phyloP scores from a whole-genome alignment of 2,797 vertebrate genomes.

The Cynopterus sphinx region DNA sequence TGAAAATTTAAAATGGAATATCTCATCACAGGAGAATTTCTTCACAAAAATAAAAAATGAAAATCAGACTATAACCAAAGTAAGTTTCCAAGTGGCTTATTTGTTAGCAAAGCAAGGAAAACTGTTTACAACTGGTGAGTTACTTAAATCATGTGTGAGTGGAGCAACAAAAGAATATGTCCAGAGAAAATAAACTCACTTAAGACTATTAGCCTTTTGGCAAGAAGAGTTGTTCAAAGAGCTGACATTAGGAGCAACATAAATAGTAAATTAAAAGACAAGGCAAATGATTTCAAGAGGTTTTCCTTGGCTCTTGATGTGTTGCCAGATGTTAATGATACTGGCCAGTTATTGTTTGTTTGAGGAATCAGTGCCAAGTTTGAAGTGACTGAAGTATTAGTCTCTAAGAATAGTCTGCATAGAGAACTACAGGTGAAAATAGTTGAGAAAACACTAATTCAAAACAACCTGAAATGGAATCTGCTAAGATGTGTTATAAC shows the following conservation, averaged over 20 bases:
- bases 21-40: constrained; percentile 60
- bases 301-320: constrained; percentile 71
- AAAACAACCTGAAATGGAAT: neutral
- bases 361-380: constrained; percentile 41
- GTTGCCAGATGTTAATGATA: constrained; percentile 69
- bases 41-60: constrained; percentile 58
- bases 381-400: constrained; percentile 42
- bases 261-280: constrained; percentile 69
- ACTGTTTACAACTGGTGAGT: constrained; percentile 61
- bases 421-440: neutral
- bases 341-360: constrained; percentile 63
- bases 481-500: neutral
- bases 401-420: neutral
- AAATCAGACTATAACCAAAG: constrained; percentile 45
- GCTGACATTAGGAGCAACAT: constrained; percentile 54
- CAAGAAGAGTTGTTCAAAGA: constrained; percentile 66
- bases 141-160: constrained; percentile 70
- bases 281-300: constrained; percentile 69
- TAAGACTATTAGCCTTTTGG: constrained; percentile 65
- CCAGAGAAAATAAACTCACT: constrained; percentile 73
- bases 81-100: constrained; percentile 56
- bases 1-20: constrained; percentile 52
- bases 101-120: constrained; percentile 67
- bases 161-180: constrained; percentile 53
- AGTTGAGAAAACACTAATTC: neutral